phyloP scores from a whole-genome alignment of 2,797 vertebrate species.

The Delichon dasypus region DNA sequence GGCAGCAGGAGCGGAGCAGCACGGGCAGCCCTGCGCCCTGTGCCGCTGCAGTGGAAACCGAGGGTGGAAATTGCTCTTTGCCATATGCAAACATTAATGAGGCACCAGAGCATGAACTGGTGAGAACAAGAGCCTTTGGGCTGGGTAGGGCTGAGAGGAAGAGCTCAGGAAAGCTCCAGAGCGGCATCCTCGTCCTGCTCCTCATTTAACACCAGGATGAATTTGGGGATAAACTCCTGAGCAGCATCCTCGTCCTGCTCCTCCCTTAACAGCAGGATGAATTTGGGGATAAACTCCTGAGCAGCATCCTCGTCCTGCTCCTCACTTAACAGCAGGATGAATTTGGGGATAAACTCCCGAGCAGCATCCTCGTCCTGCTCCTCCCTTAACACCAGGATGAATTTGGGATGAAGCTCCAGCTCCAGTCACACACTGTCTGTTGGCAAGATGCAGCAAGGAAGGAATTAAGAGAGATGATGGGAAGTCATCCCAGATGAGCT shows the following conservation, averaged over 20 bases:
- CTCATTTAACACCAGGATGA: neutral
- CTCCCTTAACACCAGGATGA: neutral
- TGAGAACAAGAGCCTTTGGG: neutral
- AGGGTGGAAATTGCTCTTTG: slow-evolving; percentile 1
- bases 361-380: neutral
- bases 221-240: neutral
- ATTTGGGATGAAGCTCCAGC: neutral
- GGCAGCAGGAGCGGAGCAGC: neutral
- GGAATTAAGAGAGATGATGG: neutral
- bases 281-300: neutral
- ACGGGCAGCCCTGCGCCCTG: neutral
- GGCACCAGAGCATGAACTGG: neutral
- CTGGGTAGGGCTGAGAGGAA: neutral
- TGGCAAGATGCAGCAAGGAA: neutral
- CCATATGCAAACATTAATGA: neutral
- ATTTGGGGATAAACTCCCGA: neutral
- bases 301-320: neutral
- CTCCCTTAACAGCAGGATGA: neutral
- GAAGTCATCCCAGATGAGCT: neutral
- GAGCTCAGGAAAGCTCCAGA: neutral
- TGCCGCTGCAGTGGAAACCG: neutral
- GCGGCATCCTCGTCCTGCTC: neutral
- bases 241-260: rapidly evolving
- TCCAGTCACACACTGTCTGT: rapidly evolving
- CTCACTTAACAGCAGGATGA: neutral